phyloP scores from a whole-genome alignment of 2,113 vertebrate genomes.

The Pollachius pollachius region DNA sequence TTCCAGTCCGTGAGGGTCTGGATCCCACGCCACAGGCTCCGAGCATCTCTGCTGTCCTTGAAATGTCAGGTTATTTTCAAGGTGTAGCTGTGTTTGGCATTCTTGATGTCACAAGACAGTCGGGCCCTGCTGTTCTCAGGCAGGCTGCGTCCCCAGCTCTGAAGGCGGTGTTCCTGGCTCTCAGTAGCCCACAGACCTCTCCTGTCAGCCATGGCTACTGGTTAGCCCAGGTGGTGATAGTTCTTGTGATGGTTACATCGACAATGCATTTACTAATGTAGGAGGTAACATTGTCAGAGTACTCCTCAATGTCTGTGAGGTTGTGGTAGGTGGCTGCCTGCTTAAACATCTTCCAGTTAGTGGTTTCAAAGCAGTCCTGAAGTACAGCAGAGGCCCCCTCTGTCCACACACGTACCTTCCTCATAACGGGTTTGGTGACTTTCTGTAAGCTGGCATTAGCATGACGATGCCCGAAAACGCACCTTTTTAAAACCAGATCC shows the following conservation, averaged over 20 bases:
- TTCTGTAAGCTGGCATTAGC: too few relatives aligned
- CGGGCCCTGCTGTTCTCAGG: conserved; percentile 16
- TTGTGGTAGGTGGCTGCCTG: not conserved
- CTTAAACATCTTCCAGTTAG: too few relatives aligned
- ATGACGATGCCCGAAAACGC: not conserved
- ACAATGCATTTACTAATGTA: conserved; percentile 13
- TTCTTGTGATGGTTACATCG: conserved; percentile 11
- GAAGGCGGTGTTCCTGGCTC: conserved; percentile 1
- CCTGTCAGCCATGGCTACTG: conserved; percentile 17
- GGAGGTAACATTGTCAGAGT: conserved; percentile 7
- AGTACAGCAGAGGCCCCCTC: too few relatives aligned
- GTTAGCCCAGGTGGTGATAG: conserved; percentile 5
- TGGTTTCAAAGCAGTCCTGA: too few relatives aligned
- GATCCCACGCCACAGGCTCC: conserved; percentile 7
- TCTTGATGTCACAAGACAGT: not conserved
- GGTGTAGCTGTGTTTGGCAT: conserved; percentile 7
- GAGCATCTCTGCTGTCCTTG: conserved; percentile 3
- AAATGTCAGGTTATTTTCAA: not conserved
- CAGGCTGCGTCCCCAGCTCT: conserved; percentile 7
- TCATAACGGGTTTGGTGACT: too few relatives aligned
- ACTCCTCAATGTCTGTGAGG: conserved; percentile 14
- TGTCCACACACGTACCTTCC: too few relatives aligned
- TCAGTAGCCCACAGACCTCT: conserved; percentile 11
- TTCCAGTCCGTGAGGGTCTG: not conserved
- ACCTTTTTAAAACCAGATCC: not conserved